Evolutionary conservation across 2,888 invertebrate genomes (phyloP).

Genomic region (Trachelus troglodyta): DNA sequence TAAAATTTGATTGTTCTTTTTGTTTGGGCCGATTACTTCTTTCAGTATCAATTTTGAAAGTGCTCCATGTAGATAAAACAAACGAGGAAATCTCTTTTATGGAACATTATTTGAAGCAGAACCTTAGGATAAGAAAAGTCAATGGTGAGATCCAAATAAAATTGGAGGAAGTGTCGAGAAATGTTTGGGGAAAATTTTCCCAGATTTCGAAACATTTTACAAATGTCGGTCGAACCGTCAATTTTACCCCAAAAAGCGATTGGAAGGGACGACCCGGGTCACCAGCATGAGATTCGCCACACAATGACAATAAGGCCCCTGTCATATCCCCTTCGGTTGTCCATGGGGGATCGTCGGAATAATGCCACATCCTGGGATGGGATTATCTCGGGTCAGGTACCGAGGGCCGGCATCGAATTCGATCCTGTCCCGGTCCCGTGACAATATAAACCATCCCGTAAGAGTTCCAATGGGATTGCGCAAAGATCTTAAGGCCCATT

Average conservation of each 20-base stretch:
- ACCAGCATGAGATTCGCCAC: conserved; percentile 40
- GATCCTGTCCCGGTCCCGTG: conserved; percentile 21
- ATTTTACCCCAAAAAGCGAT: conserved; percentile 23
- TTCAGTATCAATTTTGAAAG: neutral
- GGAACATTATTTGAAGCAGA: neutral
- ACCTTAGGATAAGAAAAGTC: neutral
- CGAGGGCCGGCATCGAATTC: conserved; percentile 35
- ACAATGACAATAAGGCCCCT: conserved; percentile 19
- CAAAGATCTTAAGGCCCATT: conserved; percentile 43
- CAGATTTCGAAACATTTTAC: conserved; percentile 30
- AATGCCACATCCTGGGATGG: conserved; percentile 50
- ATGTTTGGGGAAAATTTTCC: neutral
- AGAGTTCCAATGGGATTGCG: conserved; percentile 49
- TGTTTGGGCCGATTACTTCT: neutral
- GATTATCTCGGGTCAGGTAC: conserved; percentile 65
- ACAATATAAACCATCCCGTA: conserved; percentile 17
- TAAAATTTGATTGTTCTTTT: neutral
- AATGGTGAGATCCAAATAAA: neutral
- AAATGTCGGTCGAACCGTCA: conserved; percentile 23
- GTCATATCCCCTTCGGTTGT: conserved; percentile 37
- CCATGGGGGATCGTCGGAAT: conserved; percentile 41
- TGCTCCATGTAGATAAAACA: neutral
- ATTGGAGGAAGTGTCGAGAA: neutral
- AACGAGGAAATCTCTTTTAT: neutral
- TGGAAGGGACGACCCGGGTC: neutral